phyloP scores from a whole-genome alignment of 2,113 vertebrate species.

The Nesospiza acunhae region DNA sequence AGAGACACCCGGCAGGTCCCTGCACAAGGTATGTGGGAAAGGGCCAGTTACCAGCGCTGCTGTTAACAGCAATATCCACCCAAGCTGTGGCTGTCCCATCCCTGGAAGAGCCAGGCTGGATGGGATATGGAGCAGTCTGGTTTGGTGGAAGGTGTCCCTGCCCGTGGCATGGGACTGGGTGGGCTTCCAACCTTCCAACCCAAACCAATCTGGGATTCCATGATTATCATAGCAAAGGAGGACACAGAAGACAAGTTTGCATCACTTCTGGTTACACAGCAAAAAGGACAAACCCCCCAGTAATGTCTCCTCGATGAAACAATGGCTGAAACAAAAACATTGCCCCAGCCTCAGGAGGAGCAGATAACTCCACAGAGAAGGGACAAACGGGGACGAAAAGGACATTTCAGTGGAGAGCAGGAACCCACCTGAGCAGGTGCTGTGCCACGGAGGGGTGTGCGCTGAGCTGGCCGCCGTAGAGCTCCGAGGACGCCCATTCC shows the following conservation, averaged over 20 bases:
- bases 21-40: slow-evolving; percentile 44
- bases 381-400: neutral
- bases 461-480: slow-evolving; percentile 83
- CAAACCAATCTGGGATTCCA: neutral
- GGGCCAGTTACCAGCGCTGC: neutral
- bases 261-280: neutral
- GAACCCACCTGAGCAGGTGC: slow-evolving; percentile 87
- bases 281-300: neutral
- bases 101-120: neutral
- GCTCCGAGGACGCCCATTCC: slow-evolving; percentile 88
- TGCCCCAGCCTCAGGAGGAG: neutral
- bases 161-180: rapidly evolving
- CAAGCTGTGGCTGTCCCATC: neutral
- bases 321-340: neutral
- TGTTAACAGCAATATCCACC: neutral
- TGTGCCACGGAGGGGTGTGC: slow-evolving; percentile 86
- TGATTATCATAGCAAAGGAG: rapidly evolving
- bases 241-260: neutral
- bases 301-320: neutral
- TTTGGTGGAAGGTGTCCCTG: neutral
- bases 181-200: neutral
- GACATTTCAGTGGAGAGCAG: rapidly evolving
- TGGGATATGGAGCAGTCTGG: neutral
- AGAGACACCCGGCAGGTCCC: slow-evolving; percentile 85
- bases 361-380: rapidly evolving